Percentiles rank a stretch among this genome's conserved stretches.
Conservation (phyloP, 2,113 vertebrate species). For the Mormoops blainvillei region DNA sequence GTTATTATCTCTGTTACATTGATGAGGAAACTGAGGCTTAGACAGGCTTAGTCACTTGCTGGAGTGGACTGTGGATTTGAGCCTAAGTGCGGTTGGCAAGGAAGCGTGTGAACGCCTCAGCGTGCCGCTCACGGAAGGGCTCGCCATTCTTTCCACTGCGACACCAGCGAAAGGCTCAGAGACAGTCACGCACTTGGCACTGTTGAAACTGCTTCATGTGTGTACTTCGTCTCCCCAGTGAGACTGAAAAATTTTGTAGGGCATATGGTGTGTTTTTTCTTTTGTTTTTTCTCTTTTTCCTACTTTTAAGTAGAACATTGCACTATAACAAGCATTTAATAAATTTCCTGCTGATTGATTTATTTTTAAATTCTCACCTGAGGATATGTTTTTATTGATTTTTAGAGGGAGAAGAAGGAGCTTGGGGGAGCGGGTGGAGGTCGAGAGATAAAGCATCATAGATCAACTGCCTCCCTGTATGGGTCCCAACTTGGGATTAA, state of each 20-base stretch:
- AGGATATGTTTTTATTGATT: background rate
- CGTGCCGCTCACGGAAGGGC: accelerated
- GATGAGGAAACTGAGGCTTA: background rate
- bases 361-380: background rate
- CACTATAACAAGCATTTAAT: background rate
- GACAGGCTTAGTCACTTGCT: background rate
- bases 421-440: background rate
- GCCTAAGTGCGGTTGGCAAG: too few relatives aligned
- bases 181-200: accelerated
- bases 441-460: too few relatives aligned
- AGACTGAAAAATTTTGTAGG: background rate
- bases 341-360: background rate
- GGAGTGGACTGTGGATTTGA: background rate
- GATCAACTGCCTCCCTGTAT: too few relatives aligned
- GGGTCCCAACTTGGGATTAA: too few relatives aligned
- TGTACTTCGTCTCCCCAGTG: background rate
- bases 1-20: background rate
- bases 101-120: accelerated
- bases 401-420: background rate
- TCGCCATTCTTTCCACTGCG: background rate
- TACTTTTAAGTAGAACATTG: background rate
- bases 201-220: background rate
- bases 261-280: background rate
- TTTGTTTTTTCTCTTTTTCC: background rate
- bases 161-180: background rate